Percentiles rank a stretch among this genome's conserved stretches.
Evolutionary conservation across 1,140 invertebrate genomes (phyloP).

Genomic region (Phenacoccus solenopsis): DNA sequence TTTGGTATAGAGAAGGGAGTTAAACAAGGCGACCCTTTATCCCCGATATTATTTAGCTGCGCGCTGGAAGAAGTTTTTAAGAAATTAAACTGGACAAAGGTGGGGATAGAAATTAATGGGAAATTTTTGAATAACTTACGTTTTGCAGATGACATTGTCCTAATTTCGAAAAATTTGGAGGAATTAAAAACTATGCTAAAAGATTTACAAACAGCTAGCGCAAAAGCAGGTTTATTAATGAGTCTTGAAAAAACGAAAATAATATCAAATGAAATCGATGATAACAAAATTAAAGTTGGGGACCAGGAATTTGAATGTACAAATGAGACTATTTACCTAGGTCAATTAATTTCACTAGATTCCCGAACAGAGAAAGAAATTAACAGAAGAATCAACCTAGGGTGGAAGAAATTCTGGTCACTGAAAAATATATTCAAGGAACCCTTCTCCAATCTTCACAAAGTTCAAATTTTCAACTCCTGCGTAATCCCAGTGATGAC

Average conservation of each 20-base stretch:
- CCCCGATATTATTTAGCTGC: conserved; percentile 26
- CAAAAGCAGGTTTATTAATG: conserved; percentile 19
- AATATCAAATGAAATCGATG: conserved; percentile 4
- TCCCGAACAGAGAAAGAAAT: background rate
- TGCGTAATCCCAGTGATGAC: conserved; percentile 14
- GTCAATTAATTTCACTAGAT: background rate
- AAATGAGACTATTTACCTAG: background rate
- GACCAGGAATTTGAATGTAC: background rate
- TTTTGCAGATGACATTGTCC: conserved; percentile 31
- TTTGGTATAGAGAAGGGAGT: conserved; percentile 15
- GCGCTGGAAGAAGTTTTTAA: conserved; percentile 24
- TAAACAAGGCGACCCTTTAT: conserved; percentile 22
- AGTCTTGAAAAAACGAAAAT: conserved; percentile 19
- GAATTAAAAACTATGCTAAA: conserved; percentile 16
- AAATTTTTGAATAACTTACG: conserved; percentile 28
- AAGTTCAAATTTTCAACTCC: background rate
- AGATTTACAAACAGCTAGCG: background rate
- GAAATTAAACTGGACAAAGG: conserved; percentile 23
- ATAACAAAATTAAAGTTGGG: background rate
- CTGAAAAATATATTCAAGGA: conserved; percentile 10
- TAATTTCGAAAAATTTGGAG: conserved; percentile 23
- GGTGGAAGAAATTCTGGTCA: conserved; percentile 20
- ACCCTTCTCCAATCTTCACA: background rate
- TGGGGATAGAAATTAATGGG: conserved; percentile 28
- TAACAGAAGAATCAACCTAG: conserved; percentile 19